Percentiles rank a stretch among this genome's conserved stretches.
Evolutionary conservation across 2,797 vertebrate species (phyloP).

Genomic region (Triplophysa bombifrons): DNA sequence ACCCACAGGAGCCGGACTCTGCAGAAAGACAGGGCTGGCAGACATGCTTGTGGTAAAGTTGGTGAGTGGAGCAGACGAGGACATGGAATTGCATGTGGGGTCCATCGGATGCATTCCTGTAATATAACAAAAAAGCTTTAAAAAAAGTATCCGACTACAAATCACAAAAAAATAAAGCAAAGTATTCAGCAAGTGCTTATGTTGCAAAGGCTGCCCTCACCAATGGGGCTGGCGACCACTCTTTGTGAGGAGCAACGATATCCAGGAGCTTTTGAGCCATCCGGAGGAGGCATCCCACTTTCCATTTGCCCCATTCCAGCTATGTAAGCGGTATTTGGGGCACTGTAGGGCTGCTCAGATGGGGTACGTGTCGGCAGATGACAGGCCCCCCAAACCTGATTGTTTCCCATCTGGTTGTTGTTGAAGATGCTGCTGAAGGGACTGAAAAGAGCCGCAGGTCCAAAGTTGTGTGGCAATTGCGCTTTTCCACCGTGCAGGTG

Average conservation of each 20-base stretch:
- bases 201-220: slow-evolving; percentile 73
- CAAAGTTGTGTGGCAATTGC: slow-evolving; percentile 89
- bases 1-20: slow-evolving; percentile 87
- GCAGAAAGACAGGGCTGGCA: slow-evolving; percentile 92
- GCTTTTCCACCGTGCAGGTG: slow-evolving; percentile 89
- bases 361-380: slow-evolving; percentile 88
- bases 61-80: slow-evolving; percentile 84
- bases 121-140: slow-evolving; percentile 23
- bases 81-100: slow-evolving; percentile 80
- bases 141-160: neutral
- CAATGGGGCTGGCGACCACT: slow-evolving; percentile 92
- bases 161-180: neutral
- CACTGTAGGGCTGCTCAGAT: slow-evolving; percentile 88
- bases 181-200: neutral
- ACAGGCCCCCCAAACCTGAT: slow-evolving; percentile 94
- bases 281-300: slow-evolving; percentile 84
- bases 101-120: slow-evolving; percentile 85
- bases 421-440: slow-evolving; percentile 98
- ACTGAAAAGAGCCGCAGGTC: slow-evolving; percentile 93
- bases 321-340: slow-evolving; percentile 85
- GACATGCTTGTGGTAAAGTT: slow-evolving; percentile 94
- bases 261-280: slow-evolving; percentile 95
- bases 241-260: slow-evolving; percentile 91
- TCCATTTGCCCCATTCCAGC: slow-evolving; percentile 90
- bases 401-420: slow-evolving; percentile 91